Evolutionary conservation across 2,113 vertebrate genomes (phyloP).

Genomic region (Oryzias celebensis): DNA sequence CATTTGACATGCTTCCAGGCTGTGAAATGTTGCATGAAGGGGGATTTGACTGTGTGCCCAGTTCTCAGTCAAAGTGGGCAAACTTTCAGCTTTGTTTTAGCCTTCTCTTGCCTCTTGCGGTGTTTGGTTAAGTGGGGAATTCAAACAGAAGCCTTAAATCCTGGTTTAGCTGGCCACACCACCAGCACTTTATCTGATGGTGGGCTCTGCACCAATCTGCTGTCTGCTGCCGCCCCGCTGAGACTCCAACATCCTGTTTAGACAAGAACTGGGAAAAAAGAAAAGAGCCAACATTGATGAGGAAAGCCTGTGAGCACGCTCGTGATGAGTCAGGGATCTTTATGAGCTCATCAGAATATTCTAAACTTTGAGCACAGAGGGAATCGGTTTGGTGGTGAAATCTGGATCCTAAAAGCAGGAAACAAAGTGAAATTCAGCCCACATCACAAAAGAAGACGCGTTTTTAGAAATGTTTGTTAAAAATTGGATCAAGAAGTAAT

Average conservation of each 20-base stretch:
- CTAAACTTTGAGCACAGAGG: too few relatives aligned
- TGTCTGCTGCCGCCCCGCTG: conserved; percentile 51
- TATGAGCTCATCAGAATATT: too few relatives aligned
- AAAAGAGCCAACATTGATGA: conserved; percentile 15
- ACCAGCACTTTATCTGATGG: conserved; percentile 68
- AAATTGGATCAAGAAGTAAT: too few relatives aligned
- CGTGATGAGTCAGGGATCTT: too few relatives aligned
- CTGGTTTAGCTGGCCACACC: conserved; percentile 66
- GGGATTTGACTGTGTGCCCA: conserved; percentile 8
- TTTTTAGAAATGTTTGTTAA: too few relatives aligned
- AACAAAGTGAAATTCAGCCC: conserved; percentile 22
- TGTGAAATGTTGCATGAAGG: background rate
- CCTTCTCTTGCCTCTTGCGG: conserved; percentile 50
- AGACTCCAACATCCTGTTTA: conserved; percentile 81
- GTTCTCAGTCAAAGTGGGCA: background rate
- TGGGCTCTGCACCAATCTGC: conserved; percentile 64
- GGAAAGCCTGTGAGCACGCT: background rate
- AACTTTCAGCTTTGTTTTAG: conserved; percentile 33
- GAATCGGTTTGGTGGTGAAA: background rate
- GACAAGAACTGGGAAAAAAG: conserved; percentile 42
- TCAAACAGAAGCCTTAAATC: conserved; percentile 65
- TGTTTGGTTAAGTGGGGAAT: conserved; percentile 53
- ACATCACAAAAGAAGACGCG: background rate
- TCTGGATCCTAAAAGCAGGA: conserved; percentile 4
- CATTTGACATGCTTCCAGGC: too few relatives aligned